Base-by-base conservation (phyloP, 35 echinoderm and acorn worm genomes). In the Amphiura filiformis region DNA sequence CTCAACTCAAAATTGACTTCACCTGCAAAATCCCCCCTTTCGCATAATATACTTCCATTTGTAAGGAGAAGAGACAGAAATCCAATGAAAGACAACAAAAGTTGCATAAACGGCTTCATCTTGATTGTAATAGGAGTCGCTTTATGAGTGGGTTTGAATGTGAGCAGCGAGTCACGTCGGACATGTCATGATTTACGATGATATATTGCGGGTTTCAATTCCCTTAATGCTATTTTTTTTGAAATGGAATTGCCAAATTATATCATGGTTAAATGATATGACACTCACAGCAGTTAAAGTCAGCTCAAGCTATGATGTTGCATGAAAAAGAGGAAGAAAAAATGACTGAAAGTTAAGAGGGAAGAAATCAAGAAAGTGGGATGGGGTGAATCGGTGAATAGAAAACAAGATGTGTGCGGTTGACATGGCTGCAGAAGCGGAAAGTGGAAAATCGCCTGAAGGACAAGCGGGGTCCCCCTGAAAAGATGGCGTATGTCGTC, bases 181-280 rank as follows among this genome's bases (percentile, higher is more conserved):
- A 11, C 7, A 5, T 70, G 61, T 70, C 61, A 70, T 70, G 3
- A 70, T 70, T 30, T 26, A 70, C 11, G 3, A 13, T 70, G 61
- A 70, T 70, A 23, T 70, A 70, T 70, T n/a, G n/a, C n/a, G 61
- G 26, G 61, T 2, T 70, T 30, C 28, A 30, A 70, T 18, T 70
- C 61, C 28, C 9, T 4, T 70, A 70, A 70, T 70, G 26, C 61
- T 70, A 70, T 70, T 70, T 70, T n/a, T n/a, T 70, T 70, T 23
- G 26, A 70, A 70, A 70, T 70, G 61, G 28, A 52, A 70, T 70
- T 70, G 61, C 26, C 61, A 70, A 70, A 70, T 70, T 70, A 70
- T 70, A 70, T 70, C 61, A 11, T 70, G 61, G 11, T 70, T 70
- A 15, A n/a, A 52, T 20, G 61, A 2, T 70, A 17, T 70, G 61